Base-by-base conservation (phyloP, 2,797 vertebrate genomes). In the Alectoris magna region DNA sequence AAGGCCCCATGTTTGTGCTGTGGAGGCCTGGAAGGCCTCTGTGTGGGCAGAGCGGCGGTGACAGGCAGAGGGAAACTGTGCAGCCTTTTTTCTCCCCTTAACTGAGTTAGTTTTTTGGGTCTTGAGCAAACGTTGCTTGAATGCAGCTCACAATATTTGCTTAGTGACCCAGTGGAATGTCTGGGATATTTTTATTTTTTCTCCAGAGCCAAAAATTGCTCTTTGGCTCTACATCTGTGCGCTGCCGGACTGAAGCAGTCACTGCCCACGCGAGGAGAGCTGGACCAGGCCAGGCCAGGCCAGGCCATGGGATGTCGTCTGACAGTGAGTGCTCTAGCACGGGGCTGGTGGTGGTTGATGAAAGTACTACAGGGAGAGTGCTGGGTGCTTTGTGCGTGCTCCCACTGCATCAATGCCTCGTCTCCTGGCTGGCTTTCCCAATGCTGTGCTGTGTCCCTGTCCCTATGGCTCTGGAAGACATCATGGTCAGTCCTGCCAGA, bases 181-280 rank as follows among this genome's bases (percentile, higher is more conserved):
- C 87, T 95, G 90, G 93, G 90, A 91, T 83, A 51, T 91, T 92
- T 96, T 95, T 93, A 68, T 70, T 94, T 92, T 92, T 84, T n/a
- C 43, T 60, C 23, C 36, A 56, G 67, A 91, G 71, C 74, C 79
- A 75, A 91, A 84, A 85, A 55, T 44, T 60, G 64, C 73, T 7
- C 93, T 77, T 93, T 91, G 76, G 63, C 73, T 84, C 29, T 72
- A 22, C 64, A 27, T 84, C 67, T 56, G 49, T 43, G 81, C 86
- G 59, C 60, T 29, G 21, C 84, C 44, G 63, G 92, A 66, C 77
- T 36, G 44, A 67, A 69, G 58, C 76, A 82, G 76, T 79, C 62
- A 38, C 46, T 16, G 16, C 48, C 56, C 27, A 59, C 49, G 87
- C 70, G 58, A 80, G 73, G 44, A 80, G 31, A 64, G 55, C 38